A percentile compares a stretch with the other conserved stretches of the same genome.
Conservation (phyloP, 2,888 invertebrate genomes). For the Ophion ventricosus region DNA sequence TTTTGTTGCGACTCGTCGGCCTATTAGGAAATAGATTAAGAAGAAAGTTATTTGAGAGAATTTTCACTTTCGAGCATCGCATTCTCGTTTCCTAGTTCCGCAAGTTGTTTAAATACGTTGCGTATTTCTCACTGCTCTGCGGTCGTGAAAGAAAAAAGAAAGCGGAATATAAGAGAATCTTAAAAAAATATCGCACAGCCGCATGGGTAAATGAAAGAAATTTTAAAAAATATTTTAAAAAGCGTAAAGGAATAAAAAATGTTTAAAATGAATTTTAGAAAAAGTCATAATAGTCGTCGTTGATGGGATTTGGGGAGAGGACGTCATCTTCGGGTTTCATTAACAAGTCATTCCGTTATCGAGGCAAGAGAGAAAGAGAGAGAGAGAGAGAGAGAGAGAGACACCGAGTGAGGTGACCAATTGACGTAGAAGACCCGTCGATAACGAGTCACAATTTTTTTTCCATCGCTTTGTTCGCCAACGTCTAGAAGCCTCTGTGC, state of each 20-base stretch:
- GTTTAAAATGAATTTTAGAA: neutral
- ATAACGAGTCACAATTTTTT: slow-evolving; percentile 52
- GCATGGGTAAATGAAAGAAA: no score
- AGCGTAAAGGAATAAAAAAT: no score
- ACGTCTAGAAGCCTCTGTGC: slow-evolving; percentile 22
- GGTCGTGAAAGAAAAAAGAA: slow-evolving; percentile 28
- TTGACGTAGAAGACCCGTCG: slow-evolving; percentile 60
- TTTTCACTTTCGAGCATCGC: slow-evolving; percentile 58
- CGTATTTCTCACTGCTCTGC: slow-evolving; percentile 21
- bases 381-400: slow-evolving; percentile 9
- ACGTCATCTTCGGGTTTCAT: slow-evolving; percentile 28
- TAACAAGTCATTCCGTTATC: slow-evolving; percentile 17
- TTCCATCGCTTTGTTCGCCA: slow-evolving; percentile 18
- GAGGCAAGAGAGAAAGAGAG: slow-evolving; percentile 1
- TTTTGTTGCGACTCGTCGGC: no score
- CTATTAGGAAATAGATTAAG: slow-evolving; percentile 10
- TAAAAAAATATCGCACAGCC: slow-evolving; percentile 3
- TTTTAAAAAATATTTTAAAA: no score
- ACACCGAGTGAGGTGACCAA: slow-evolving; percentile 35
- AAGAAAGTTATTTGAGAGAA: slow-evolving; percentile 33
- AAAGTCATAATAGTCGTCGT: slow-evolving; percentile 21
- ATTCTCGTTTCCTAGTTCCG: slow-evolving; percentile 51
- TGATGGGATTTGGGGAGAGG: slow-evolving; percentile 15
- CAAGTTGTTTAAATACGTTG: slow-evolving; percentile 42
- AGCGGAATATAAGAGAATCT: neutral